A percentile compares a stretch with the other conserved stretches of the same genome.
Conservation (phyloP, 92 coral and sea anemone species). For the Scolanthus callimorphus region DNA sequence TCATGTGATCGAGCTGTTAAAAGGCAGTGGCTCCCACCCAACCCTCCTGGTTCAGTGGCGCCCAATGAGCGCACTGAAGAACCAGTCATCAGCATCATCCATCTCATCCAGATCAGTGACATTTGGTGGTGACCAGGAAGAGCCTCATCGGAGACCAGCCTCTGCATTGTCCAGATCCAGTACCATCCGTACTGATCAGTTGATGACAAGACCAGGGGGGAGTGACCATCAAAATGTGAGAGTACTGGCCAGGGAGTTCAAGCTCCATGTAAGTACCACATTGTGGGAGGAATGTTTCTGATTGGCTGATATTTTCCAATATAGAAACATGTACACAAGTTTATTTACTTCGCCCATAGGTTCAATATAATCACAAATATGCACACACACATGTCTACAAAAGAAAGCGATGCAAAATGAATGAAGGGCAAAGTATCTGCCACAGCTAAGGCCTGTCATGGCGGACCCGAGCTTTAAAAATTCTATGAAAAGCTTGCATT, state of each 20-base stretch:
- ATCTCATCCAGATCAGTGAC: slow-evolving; percentile 61
- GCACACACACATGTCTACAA: no score
- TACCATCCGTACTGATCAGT: slow-evolving; percentile 52
- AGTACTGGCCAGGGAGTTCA: slow-evolving; percentile 60
- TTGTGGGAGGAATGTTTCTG: no score
- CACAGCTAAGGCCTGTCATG: no score
- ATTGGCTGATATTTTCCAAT: no score
- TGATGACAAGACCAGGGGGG: slow-evolving; percentile 30
- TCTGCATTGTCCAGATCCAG: slow-evolving; percentile 30
- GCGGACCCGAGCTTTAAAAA: no score
- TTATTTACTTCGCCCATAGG: no score
- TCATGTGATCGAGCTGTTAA: slow-evolving; percentile 67
- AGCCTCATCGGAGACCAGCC: slow-evolving; percentile 18
- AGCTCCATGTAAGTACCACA: slow-evolving; percentile 56
- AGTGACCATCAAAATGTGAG: slow-evolving; percentile 28
- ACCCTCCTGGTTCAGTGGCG: slow-evolving; percentile 83
- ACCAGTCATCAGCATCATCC: slow-evolving; percentile 60
- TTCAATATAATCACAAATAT: no score
- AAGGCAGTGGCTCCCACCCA: slow-evolving; percentile 86
- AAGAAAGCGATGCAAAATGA: no score
- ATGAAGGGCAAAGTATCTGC: no score
- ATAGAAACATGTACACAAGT: no score
- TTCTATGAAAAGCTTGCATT: no score
- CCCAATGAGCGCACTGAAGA: slow-evolving; percentile 60
- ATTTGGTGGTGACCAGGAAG: slow-evolving; percentile 47